A percentile compares a stretch with the other conserved stretches of the same genome.
Evolutionary conservation across 1,140 invertebrate species (phyloP).

Genomic region (Diachasma alloeum): DNA sequence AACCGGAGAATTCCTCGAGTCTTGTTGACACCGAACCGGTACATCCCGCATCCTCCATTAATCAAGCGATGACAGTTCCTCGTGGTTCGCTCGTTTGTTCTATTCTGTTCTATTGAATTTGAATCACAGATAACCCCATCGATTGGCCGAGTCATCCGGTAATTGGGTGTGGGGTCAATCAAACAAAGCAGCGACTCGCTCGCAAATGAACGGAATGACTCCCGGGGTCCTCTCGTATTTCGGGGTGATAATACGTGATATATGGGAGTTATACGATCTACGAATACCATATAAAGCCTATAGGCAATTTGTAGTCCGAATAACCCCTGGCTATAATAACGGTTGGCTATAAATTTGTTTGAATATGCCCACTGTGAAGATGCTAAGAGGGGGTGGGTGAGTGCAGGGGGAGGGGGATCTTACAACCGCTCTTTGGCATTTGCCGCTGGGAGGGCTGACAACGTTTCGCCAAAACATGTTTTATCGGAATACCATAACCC

Average conservation of each 20-base stretch:
- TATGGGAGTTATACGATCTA: conserved; percentile 38
- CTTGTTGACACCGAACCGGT: no score
- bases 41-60: no score
- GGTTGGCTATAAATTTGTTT: conserved; percentile 36
- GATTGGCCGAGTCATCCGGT: no score
- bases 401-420: background rate
- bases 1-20: no score
- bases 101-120: no score
- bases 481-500: conserved; percentile 22
- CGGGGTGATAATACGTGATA: conserved; percentile 36
- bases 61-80: no score
- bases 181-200: no score
- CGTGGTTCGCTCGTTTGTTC: no score
- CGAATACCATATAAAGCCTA: conserved; percentile 38
- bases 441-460: conserved; percentile 28
- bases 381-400: conserved; percentile 8
- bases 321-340: conserved; percentile 38
- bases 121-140: no score
- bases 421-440: conserved; percentile 26
- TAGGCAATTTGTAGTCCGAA: conserved; percentile 39
- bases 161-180: no score
- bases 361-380: conserved; percentile 30
- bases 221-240: no score
- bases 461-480: conserved; percentile 33
- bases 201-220: no score